phyloP scores from a whole-genome alignment of 2,888 invertebrate genomes.

The Acleris holmiana region DNA sequence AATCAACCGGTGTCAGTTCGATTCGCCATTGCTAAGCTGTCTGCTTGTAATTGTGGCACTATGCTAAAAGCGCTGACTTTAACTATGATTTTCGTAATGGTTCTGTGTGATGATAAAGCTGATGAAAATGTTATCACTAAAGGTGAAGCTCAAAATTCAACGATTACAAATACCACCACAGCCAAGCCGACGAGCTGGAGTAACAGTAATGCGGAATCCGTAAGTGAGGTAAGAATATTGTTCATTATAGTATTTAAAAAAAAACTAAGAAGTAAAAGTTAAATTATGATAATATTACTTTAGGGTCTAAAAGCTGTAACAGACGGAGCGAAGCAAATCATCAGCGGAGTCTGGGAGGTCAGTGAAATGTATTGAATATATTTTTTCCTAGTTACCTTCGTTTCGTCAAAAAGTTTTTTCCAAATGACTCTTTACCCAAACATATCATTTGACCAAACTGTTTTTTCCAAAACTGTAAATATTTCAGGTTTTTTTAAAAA shows the following conservation, averaged over 20 bases:
- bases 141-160: slow-evolving; percentile 1
- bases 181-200: neutral
- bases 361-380: neutral
- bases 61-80: slow-evolving; percentile 28
- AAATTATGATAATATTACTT: neutral
- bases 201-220: slow-evolving; percentile 2
- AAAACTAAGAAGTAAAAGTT: neutral
- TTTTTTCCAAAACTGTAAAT: no score
- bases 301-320: slow-evolving; percentile 26
- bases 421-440: no score
- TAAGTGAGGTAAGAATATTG: slow-evolving; percentile 23
- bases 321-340: slow-evolving; percentile 24
- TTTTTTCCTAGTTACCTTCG: no score
- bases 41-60: slow-evolving; percentile 9
- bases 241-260: neutral
- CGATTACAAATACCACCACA: neutral
- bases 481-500: no score
- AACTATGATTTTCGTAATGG: slow-evolving; percentile 16
- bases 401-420: no score
- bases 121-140: slow-evolving; percentile 15
- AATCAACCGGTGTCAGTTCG: slow-evolving; percentile 26
- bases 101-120: slow-evolving; percentile 19
- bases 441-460: no score
- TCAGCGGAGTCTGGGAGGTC: slow-evolving; percentile 26
- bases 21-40: slow-evolving; percentile 12